Base-by-base conservation (phyloP, 2,888 invertebrate genomes). In the Melinaea menophilus region DNA sequence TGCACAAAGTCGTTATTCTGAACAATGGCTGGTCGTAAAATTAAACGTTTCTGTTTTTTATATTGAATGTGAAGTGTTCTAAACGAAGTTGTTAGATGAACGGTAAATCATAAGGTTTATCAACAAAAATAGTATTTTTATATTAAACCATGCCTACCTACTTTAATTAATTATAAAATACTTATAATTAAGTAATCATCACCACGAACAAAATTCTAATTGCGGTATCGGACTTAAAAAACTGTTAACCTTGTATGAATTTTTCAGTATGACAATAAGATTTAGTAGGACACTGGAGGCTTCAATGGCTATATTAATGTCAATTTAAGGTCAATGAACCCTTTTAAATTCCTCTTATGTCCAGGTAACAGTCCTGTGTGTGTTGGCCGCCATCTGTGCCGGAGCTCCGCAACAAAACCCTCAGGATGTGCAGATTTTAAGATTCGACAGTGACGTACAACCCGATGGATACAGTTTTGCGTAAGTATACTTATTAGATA, bases 381-480 rank as follows among this genome's bases (percentile, higher is more conserved):
- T 87, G 61, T 65, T 89, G 61, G 85, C 77, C 55, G 84, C 86
- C 5, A 66, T 88, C 12, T 84, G 84, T 76, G 79, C 81, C 0
- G 85, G 75, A 55, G 86, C 82, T 46, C 88, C 87, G 0, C 88
- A 85, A 0, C 88, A 85, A 65, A 84, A 81, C 69, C 86, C 85
- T 0, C 86, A 88, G 71, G 90, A 88, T 12, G 92, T 91, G 61
- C 90, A 92, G 75, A 92, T 94, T 71, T 73, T 93, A 58, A 92
- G 92, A 45, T 93, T 91, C 66, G 93, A 93, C 73, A 93, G 92
- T 76, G 92, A 93, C 75, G 93, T 92, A 46, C 92, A 92, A 62
- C 80, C 92, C 59, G 93, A 93, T 68, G 93, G 93, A 73, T 94
- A 94, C 80, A 93, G 91, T 75, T 94, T 94, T 77, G 92, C 91